Evolutionary conservation across 2,888 invertebrate species (phyloP), one percentile per base, ranked within the genome.

Genomic region (Acronicta leporina): DNA sequence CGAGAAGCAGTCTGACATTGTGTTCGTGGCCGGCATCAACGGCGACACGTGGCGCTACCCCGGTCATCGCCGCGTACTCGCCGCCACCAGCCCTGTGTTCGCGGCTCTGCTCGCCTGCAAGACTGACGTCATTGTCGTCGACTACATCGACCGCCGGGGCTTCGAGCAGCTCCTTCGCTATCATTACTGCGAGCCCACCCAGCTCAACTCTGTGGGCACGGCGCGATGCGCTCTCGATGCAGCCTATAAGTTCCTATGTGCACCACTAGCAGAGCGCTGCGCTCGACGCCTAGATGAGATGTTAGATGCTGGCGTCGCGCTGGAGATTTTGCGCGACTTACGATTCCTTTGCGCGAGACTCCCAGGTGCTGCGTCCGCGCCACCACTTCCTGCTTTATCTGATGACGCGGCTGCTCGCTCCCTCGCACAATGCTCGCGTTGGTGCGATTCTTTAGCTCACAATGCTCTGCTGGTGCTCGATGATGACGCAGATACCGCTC

Each of bases 221-320:
- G 97, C 97, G 7, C 92, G 97, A 25, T 95, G 95, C 41, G 95
- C 97, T 0, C 95, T 97, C 27, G 96, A 96, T 69, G 96, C 96
- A 1, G 97, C 97, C 20, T 96, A 97, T 82, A 96, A 96, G 81
- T 96, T 97, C 82, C 92, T 97, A 46, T 96, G 97, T 76, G 95
- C 96, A 7, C 96, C 95, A 16, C 92, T 97, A 51, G 96, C 96
- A 2, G 95, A 95, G 67, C 94, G 96, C 60, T 97, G 97, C 80
- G 95, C 96, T 25, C 92, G 95, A 33, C 96, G 96, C 56, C 93
- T 97, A 42, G 96, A 96, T 71, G 94, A 94, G 57, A 95, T 96
- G 85, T 87, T 97, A 33, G 95, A 95, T 60, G 93, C 95, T 5
- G 94, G 95, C 15, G 97, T 96, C 50, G 97, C 96, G 0, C 93